A percentile compares a stretch with the other conserved stretches of the same genome.
Evolutionary conservation across 2,888 invertebrate genomes (phyloP).

Genomic region (Melanostoma mellinum): DNA sequence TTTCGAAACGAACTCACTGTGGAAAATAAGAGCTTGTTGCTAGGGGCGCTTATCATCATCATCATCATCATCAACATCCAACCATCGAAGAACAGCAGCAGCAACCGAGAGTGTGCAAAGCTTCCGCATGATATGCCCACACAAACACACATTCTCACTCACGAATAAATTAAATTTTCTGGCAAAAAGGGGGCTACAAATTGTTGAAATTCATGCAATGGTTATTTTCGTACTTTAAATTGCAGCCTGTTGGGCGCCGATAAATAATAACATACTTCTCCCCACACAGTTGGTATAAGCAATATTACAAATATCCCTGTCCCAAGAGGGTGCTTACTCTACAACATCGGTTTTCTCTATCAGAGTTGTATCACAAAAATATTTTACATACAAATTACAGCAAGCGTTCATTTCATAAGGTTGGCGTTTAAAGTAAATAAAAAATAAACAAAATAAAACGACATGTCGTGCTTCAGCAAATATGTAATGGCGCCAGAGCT

Average conservation of each 20-base stretch:
- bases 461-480: conserved; percentile 57
- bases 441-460: background rate
- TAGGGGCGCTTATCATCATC: conserved; percentile 63
- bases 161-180: conserved; percentile 50
- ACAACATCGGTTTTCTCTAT: background rate
- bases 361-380: conserved; percentile 16
- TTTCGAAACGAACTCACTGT: conserved; percentile 32
- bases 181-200: conserved; percentile 28
- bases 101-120: conserved; percentile 14
- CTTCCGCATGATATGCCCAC: conserved; percentile 47
- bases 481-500: conserved; percentile 44
- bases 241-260: conserved; percentile 64
- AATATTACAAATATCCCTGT: background rate
- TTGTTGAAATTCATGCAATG: conserved; percentile 48
- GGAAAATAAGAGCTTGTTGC: conserved; percentile 68
- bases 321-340: background rate
- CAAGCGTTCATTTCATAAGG: background rate
- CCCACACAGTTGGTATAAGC: background rate
- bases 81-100: no score
- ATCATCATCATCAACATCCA: conserved; percentile 8
- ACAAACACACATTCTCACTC: conserved; percentile 33
- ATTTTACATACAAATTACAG: conserved; percentile 33
- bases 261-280: conserved; percentile 37
- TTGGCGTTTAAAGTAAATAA: background rate
- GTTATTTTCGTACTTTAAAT: conserved; percentile 6